A percentile compares a stretch with the other conserved stretches of the same genome.
phyloP scores from a whole-genome alignment of 2,797 vertebrate species.

The Rhinogobio ventralis region DNA sequence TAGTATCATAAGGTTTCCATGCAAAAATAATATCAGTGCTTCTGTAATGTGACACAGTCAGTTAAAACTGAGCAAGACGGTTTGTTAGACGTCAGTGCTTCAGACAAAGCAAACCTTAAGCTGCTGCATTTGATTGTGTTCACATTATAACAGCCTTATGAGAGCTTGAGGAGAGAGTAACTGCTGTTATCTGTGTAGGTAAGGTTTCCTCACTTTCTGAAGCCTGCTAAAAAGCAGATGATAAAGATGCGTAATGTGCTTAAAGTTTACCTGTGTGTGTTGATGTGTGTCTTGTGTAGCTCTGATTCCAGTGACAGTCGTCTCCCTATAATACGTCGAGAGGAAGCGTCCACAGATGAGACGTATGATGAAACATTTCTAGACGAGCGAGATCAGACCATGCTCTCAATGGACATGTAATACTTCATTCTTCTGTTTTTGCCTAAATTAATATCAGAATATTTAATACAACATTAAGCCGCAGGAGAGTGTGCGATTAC shows the following conservation, averaged over 20 bases:
- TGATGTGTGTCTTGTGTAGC: slow-evolving; percentile 71
- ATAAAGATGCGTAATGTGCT: slow-evolving; percentile 5
- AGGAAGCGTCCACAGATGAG: slow-evolving; percentile 88
- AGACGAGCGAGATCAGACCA: slow-evolving; percentile 81
- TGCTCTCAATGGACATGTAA: slow-evolving; percentile 92
- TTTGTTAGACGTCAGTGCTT: background rate
- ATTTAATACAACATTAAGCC: background rate
- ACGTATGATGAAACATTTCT: slow-evolving; percentile 84
- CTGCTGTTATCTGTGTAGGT: background rate
- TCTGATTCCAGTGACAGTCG: slow-evolving; percentile 91
- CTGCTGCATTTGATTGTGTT: slow-evolving; percentile 21
- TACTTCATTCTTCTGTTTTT: background rate
- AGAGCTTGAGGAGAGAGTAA: slow-evolving; percentile 21
- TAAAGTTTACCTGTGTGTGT: slow-evolving; percentile 30
- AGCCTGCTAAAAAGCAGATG: background rate
- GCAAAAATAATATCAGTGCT: background rate
- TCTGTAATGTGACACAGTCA: slow-evolving; percentile 10
- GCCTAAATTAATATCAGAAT: background rate
- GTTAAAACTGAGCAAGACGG: background rate
- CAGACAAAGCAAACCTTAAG: background rate
- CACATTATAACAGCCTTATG: slow-evolving; percentile 34
- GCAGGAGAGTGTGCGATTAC: background rate
- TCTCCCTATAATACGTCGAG: slow-evolving; percentile 87
- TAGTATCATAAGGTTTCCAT: slow-evolving; percentile 21
- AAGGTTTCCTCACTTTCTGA: slow-evolving; percentile 6